Evolutionary conservation across 2,888 invertebrate species (phyloP), one percentile per base, ranked within the genome.

Genomic region (Drosophila macrospina): DNA sequence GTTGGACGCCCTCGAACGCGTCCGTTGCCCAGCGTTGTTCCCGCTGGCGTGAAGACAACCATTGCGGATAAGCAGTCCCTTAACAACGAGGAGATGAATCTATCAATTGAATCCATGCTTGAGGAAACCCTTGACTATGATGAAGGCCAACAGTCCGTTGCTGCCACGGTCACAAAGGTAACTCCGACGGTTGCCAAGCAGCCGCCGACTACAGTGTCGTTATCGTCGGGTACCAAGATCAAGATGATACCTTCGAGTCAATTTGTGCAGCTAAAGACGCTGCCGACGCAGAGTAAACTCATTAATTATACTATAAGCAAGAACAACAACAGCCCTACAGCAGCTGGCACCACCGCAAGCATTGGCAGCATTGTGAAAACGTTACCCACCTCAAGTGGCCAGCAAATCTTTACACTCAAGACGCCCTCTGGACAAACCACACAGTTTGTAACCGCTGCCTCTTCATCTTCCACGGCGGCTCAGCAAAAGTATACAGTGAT

Each of bases 1-100:
- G 93, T 93, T 82, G 94, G 94, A 62, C 91, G 94, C 57, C 94
- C 93, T 10, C 93, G 92, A 16, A 91, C 90, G 5, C 89, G 91
- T 37, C 91, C 91, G 4, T 32, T 90, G 24, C 87, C 89, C n/a
- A 65, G 85, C 39, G 69, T 56, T 13, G 69, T 63, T 11, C 30
- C 74, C 15, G 45, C 65, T 45, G 48, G 44, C 30, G 20, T 54
- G 8, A 68, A 68, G 32, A 30, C 24, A 37, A 60, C 13, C 39
- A 1, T 20, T 5, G 2, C 34, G 7, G 68, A 66, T 11, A 75
- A 71, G 15, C 61, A 65, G 75, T 74, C 37, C 70, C 86, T 75
- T 6, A 78, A 74, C 52, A 90, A 87, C 63, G 91, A 91, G 62
- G 91, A 91, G 52, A 85, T 92, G 7, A 92, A 91, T 54, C 74